A percentile compares a stretch with the other conserved stretches of the same genome.
These are phyloP conservation scores for Tupaia tana DNA, from an alignment of 2,113 vertebrate genomes.

Conservation along the genomic window DNA sequence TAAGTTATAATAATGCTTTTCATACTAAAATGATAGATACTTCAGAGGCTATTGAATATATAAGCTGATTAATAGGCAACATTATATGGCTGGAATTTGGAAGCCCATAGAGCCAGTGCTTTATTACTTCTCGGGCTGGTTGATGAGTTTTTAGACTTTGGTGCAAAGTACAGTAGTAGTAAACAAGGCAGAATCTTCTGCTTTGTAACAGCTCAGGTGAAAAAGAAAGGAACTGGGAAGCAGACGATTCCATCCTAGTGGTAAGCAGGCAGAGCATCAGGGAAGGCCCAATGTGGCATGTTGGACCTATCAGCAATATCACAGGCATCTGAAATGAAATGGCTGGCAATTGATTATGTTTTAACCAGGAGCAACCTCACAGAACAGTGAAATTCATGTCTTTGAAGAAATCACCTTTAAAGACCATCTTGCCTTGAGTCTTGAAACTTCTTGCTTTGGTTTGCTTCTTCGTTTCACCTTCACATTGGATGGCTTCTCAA, in stretches of 20 bases:
- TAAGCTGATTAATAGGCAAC: not conserved
- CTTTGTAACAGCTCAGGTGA: not conserved
- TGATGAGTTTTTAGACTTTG: constrained; percentile 5
- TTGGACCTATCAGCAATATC: not conserved
- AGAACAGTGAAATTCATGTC: constrained; percentile 19
- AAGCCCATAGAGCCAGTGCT: not conserved
- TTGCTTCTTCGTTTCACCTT: not conserved
- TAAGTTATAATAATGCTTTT: not conserved
- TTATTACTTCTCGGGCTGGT: not conserved
- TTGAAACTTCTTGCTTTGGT: constrained; percentile 12
- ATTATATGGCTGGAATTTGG: not conserved
- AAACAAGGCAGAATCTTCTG: not conserved
- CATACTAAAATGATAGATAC: not conserved
- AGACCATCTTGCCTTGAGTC: not conserved
- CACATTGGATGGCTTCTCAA: not conserved
- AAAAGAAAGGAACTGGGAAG: constrained; percentile 5
- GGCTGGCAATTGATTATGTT: not conserved
- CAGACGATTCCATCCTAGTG: not conserved
- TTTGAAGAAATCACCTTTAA: constrained; percentile 42
- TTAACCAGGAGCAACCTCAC: not conserved
- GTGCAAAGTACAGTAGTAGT: not conserved
- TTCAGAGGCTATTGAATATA: not conserved
- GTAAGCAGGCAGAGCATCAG: not conserved
- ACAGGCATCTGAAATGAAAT: not conserved
- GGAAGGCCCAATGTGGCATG: not conserved